Evolutionary conservation across 2,797 vertebrate genomes (phyloP), one percentile per base, ranked within the genome.

Genomic region (Triplophysa yarkandensis): DNA sequence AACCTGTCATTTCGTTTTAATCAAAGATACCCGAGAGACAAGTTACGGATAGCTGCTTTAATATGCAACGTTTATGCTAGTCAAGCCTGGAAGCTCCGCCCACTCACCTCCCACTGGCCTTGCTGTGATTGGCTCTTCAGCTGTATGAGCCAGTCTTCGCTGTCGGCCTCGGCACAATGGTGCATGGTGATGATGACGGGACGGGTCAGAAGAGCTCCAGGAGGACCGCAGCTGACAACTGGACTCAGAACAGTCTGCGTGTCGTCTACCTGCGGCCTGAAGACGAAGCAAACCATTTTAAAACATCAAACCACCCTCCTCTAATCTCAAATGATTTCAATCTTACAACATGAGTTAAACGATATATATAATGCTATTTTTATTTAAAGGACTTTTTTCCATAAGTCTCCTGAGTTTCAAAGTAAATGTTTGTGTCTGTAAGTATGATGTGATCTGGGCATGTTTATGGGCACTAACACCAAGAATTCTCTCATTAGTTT

Each of bases 91-190:
- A 63, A 41, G n/a, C 61, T 32, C 41, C 61, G 17, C 41, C 44
- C 73, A 66, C 92, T 96, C 80, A 99, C 98, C 96, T 99, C 96
- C 98, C 98, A 99, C 0, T 92, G 94, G 64, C 91, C 94, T 84
- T 96, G 96, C 36, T 88, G 87, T 6, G 93, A 88, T 82, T 96
- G 96, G 86, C 91, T 95, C 90, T 95, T 95, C 76, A 99, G 93
- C 87, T 98, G 96, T 82, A 99, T 96, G 85, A 96, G 93, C 98
- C 97, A 99, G 81, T 99, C 96, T 27, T 98, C 95, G 0, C 91
- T 93, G 72, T 93, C 94, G 0, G 93, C 94, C 69, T 98, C 94
- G 0, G 96, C 95, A 0, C 98, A 98, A 88, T 99, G 98, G 86
- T 95, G 95, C 92, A 99, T 94, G 76, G 96, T 98, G 80, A 99